Base-by-base conservation (phyloP, 2,888 invertebrate species). In the Drosophila siamana region DNA sequence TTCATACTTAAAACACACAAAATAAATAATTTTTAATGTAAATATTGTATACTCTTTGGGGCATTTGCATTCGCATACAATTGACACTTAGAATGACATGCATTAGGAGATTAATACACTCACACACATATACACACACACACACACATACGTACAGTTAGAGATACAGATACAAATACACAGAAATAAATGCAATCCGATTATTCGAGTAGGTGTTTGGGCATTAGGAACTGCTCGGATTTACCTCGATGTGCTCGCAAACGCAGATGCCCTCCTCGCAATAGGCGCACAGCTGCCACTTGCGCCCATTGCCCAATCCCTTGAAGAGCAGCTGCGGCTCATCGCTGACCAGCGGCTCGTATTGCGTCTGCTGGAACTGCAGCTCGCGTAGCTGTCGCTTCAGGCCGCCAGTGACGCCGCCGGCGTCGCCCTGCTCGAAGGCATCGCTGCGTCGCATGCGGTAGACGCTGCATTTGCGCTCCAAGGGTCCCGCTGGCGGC, bases 241-340 rank as follows among this genome's bases (percentile, higher is more conserved):
- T 92, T 92, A 92, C 92, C 92, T 92, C 92, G 76, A 92, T 90
- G 69, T 92, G 92, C 67, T 92, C 92, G 77, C 92, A 92, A 56
- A 92, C 83, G 81, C 92, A 92, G 72, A 92, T 91, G 61, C 91
- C 92, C 77, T 92, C 90, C 83, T 92, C 92, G 76, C 92, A 92
- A 78, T 91, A 92, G 65, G 91, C 92, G 68, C 91, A 90, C 40
- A 91, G 71, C 66, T 90, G 90, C 83, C 89, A 90, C 73, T 92
- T 92, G 62, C 91, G 90, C 44, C 89, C 89, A 50, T 89, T 90
- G 63, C 90, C 80, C 59, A 91, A 74, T 22, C 92, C 91, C 72
- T 91, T 91, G 69, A 90, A 91, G 15, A 91, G 78, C 66, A 92
- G 74, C 66, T 90, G 91, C 16, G 92, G 91, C 55, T 92, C 92